Conservation (phyloP, 2,797 vertebrate species). For the Pipistrellus pipistrellus region DNA sequence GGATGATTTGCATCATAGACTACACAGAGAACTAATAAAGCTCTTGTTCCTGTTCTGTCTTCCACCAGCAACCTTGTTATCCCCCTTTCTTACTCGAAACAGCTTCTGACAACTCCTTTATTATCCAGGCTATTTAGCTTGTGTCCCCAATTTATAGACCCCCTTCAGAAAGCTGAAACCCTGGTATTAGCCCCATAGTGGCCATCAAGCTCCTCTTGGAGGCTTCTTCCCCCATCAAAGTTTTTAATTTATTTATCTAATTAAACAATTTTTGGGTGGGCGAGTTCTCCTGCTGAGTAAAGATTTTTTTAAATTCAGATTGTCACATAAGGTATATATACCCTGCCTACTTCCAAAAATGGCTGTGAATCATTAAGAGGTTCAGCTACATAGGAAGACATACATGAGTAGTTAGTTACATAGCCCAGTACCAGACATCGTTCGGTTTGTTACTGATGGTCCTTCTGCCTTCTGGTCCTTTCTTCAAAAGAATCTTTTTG, state of each 20-base stretch:
- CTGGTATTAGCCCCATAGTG: neutral
- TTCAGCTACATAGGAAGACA: neutral
- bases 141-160: neutral
- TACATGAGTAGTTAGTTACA: neutral
- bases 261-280: neutral
- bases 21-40: neutral
- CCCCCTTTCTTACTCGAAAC: neutral
- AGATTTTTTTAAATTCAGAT: conserved; percentile 17
- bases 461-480: neutral
- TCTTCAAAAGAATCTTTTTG: neutral
- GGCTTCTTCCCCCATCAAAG: neutral
- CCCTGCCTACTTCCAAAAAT: neutral
- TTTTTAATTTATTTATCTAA: conserved; percentile 18
- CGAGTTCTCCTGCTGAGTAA: neutral
- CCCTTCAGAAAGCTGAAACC: neutral
- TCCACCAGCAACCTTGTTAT: neutral
- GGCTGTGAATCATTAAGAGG: neutral
- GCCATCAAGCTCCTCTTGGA: neutral
- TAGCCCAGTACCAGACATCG: neutral
- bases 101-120: neutral
- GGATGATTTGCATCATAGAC: conserved; percentile 24
- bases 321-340: neutral
- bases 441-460: neutral
- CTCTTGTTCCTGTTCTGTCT: neutral
- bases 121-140: neutral